phyloP scores from a whole-genome alignment of 2,888 invertebrate species.

The Bellardia bayeri region DNA sequence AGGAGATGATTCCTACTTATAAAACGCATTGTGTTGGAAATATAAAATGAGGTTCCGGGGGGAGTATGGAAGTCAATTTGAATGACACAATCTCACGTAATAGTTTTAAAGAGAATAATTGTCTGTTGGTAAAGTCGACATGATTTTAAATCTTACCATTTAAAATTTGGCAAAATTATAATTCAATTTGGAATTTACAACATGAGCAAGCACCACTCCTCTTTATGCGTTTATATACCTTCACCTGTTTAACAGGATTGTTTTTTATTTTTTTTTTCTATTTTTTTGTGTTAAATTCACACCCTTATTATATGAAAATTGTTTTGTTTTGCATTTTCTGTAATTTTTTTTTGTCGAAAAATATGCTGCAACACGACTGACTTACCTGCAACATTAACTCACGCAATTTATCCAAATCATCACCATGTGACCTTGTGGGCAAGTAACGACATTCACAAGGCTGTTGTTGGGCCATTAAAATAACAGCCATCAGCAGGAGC shows the following conservation, averaged over 20 bases:
- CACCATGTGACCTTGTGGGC: constrained; percentile 85
- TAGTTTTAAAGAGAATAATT: no score
- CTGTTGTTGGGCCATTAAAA: constrained; percentile 79
- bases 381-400: constrained; percentile 86
- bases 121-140: no score
- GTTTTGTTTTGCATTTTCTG: neutral
- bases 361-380: constrained; percentile 47
- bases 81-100: no score
- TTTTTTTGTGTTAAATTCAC: constrained; percentile 2
- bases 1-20: no score
- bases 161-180: no score
- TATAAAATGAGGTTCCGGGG: no score
- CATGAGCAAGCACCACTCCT: no score
- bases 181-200: no score
- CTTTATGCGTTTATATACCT: no score
- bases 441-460: constrained; percentile 84
- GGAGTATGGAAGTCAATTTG: no score
- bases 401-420: constrained; percentile 85
- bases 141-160: no score
- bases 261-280: neutral
- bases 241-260: constrained; percentile 1
- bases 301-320: constrained; percentile 8
- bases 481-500: constrained; percentile 77
- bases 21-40: no score
- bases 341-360: neutral